Percentiles rank a stretch among this genome's conserved stretches.
Conservation (phyloP, 1,140 invertebrate genomes). For the Papilio glaucus region DNA sequence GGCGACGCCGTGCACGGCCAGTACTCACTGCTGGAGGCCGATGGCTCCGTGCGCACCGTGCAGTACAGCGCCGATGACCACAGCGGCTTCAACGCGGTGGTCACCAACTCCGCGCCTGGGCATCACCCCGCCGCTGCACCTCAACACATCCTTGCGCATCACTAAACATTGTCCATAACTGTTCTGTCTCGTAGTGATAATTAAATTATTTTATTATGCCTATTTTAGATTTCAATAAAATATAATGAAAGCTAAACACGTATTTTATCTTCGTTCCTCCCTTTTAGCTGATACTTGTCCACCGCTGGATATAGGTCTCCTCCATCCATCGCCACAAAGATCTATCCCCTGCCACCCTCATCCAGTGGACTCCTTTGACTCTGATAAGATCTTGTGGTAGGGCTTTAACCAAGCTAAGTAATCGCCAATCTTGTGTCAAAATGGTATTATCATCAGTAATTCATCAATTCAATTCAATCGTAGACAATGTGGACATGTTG, state of each 20-base stretch:
- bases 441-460: too few relatives aligned
- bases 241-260: conserved; percentile 3
- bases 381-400: too few relatives aligned
- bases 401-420: too few relatives aligned
- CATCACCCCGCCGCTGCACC: conserved; percentile 31
- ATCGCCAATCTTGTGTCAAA: too few relatives aligned
- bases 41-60: conserved; percentile 82
- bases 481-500: too few relatives aligned
- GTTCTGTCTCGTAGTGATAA: neutral
- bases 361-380: too few relatives aligned
- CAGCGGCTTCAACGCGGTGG: conserved; percentile 84
- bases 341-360: too few relatives aligned
- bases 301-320: too few relatives aligned
- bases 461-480: too few relatives aligned
- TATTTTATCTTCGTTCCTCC: too few relatives aligned
- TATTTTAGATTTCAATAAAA: conserved; percentile 13
- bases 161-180: conserved; percentile 14
- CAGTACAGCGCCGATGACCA: conserved; percentile 83
- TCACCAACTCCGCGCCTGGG: conserved; percentile 76
- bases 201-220: conserved; percentile 5
- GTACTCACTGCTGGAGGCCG: conserved; percentile 83
- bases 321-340: too few relatives aligned
- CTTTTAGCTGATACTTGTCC: too few relatives aligned
- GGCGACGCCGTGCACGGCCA: conserved; percentile 81
- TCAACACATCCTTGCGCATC: conserved; percentile 36